phyloP scores from a whole-genome alignment of 2,113 vertebrate genomes.

The Hippopotamus amphibius region DNA sequence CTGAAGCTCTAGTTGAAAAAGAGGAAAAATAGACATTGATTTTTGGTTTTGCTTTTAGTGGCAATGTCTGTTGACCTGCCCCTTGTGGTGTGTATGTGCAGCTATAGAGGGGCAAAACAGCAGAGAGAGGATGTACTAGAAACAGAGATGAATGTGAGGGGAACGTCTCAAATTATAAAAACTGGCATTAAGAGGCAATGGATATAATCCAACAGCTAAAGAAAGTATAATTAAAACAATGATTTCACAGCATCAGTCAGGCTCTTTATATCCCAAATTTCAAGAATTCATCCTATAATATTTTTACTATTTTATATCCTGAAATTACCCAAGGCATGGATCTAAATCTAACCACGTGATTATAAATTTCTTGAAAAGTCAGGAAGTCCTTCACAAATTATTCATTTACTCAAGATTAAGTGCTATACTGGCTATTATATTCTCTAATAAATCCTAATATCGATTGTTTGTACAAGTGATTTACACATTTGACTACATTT shows the following conservation, averaged over 20 bases:
- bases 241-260: constrained; percentile 19
- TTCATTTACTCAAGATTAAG: constrained; percentile 69
- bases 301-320: constrained; percentile 66
- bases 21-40: neutral
- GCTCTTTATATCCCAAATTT: neutral
- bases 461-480: constrained; percentile 63
- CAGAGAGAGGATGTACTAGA: neutral
- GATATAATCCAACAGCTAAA: neutral
- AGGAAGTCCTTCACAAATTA: constrained; percentile 65
- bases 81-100: rapidly evolving
- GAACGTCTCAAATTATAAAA: neutral
- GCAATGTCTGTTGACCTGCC: neutral
- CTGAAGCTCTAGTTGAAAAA: neutral
- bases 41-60: neutral
- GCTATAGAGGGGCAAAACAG: neutral
- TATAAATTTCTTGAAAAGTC: constrained; percentile 67
- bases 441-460: constrained; percentile 67
- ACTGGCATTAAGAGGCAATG: neutral
- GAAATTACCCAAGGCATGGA: constrained; percentile 53
- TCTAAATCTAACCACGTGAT: constrained; percentile 64
- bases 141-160: neutral
- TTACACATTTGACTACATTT: constrained; percentile 54
- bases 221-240: constrained; percentile 33
- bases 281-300: constrained; percentile 36
- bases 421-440: constrained; percentile 33